Conservation (phyloP, 1,140 invertebrate species). For the Diachasmimorpha longicaudata region DNA sequence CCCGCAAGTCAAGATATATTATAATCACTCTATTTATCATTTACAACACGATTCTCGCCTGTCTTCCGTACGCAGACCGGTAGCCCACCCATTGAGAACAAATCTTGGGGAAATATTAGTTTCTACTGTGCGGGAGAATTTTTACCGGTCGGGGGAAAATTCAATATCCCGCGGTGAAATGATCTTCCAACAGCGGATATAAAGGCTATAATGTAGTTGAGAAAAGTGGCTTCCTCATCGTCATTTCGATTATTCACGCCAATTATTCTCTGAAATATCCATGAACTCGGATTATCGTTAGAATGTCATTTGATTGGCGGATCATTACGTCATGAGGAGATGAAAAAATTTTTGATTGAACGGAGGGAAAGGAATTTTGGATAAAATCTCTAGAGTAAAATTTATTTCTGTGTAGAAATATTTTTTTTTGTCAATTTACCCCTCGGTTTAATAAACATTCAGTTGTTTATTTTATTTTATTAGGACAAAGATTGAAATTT, state of each 20-base stretch:
- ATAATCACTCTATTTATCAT: slow-evolving; percentile 58
- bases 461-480: no score
- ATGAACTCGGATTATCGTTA: slow-evolving; percentile 1
- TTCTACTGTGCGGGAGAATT: not conserved
- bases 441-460: no score
- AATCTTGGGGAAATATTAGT: slow-evolving; percentile 20
- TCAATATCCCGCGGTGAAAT: slow-evolving; percentile 27
- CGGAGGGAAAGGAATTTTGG: no score
- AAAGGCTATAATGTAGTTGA: not conserved
- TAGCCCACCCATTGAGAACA: slow-evolving; percentile 43
- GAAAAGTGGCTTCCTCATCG: slow-evolving; percentile 1
- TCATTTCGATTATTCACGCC: slow-evolving; percentile 18
- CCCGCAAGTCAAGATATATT: slow-evolving; percentile 18
- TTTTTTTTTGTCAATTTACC: no score
- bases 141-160: slow-evolving; percentile 16
- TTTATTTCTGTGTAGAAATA: no score
- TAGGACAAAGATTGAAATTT: no score
- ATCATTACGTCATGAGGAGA: no score
- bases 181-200: not conserved
- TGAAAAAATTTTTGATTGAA: no score
- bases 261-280: slow-evolving; percentile 21
- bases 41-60: slow-evolving; percentile 40
- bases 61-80: slow-evolving; percentile 30
- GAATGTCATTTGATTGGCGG: no score
- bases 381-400: no score